Evolutionary conservation across 1,140 invertebrate species (phyloP).

Genomic region (Heliconius hewitsoni): DNA sequence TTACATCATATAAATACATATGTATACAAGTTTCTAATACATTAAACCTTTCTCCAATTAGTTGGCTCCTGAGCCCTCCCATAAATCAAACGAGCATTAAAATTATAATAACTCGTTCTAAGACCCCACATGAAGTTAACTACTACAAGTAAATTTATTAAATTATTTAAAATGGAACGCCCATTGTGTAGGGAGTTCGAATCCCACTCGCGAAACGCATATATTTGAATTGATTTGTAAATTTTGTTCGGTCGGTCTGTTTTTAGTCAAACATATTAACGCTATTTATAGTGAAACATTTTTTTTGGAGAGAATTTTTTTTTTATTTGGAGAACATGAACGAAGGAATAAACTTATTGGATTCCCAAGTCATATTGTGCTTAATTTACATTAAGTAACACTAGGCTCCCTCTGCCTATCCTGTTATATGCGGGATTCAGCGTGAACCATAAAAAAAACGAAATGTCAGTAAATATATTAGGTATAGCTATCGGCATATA

Average conservation of each 20-base stretch:
- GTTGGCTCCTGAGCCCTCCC: neutral
- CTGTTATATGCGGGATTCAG: neutral
- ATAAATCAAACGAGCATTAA: conserved; percentile 12
- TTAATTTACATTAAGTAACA: no score
- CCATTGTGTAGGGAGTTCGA: neutral
- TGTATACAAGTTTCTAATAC: conserved; percentile 6
- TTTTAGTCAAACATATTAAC: no score
- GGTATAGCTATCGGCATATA: neutral
- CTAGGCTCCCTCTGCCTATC: neutral
- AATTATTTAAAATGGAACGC: conserved; percentile 4
- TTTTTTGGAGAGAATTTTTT: no score
- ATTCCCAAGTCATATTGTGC: no score
- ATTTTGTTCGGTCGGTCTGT: no score
- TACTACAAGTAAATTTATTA: neutral
- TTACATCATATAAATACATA: neutral
- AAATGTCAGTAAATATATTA: neutral
- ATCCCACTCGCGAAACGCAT: neutral
- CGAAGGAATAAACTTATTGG: no score
- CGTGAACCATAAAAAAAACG: neutral
- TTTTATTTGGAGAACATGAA: no score
- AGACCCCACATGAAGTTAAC: conserved; percentile 11
- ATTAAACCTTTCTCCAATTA: conserved; percentile 15
- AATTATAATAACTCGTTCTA: conserved; percentile 13
- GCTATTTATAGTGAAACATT: no score
- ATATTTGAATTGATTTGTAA: neutral